Evolutionary conservation across 1,140 invertebrate genomes (phyloP), one percentile per base, ranked within the genome.

Genomic region (Trichonephila clavipes): DNA sequence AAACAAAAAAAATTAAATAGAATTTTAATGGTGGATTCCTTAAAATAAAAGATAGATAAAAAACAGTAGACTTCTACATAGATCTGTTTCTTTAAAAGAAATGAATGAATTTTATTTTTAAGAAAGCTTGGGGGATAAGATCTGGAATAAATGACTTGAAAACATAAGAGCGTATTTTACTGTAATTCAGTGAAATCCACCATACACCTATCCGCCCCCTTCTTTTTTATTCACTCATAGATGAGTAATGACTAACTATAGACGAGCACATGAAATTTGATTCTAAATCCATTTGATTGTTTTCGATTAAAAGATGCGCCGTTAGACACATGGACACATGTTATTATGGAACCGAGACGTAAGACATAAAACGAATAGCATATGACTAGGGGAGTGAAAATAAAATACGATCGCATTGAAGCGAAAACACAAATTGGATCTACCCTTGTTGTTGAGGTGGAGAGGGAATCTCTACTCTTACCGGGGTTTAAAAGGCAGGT

Each of bases 181-280:
- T 1, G 34, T 34, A 34, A 34, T 34, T 51, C 44, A 51, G 2
- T 5, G 44, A 51, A 51, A 51, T 10, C 61, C 8, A 4, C 7
- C 61, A 62, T 18, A 4, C 59, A 61, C 59, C 18, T 4, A 1
- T 4, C 59, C 59, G 2, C 21, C 64, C 2, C 2, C 34, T 34
- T 34, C 2, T 34, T 1, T 34, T 34, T 66, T 10, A 83, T 10
- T 21, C 81, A n/a, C n/a, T 12, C 34, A 10, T 16, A 7, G 81
- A 83, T 83, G 81, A 83, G 81, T 83, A 83, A 83, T 51, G 34
- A 19, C 51, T 6, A 44, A 18, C 51, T 34, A 44, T 83, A 40
- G 14, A 18, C 14, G 40, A 83, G n/a, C 14, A 44, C 77, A 14
- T 10, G 4, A 18, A 28, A 51, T 21, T n/a, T 44, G 18, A 51